Percentiles rank a stretch among this genome's conserved stretches.
Evolutionary conservation across 2,888 invertebrate species (phyloP).

Genomic region (Lamellibrachia satsuma): DNA sequence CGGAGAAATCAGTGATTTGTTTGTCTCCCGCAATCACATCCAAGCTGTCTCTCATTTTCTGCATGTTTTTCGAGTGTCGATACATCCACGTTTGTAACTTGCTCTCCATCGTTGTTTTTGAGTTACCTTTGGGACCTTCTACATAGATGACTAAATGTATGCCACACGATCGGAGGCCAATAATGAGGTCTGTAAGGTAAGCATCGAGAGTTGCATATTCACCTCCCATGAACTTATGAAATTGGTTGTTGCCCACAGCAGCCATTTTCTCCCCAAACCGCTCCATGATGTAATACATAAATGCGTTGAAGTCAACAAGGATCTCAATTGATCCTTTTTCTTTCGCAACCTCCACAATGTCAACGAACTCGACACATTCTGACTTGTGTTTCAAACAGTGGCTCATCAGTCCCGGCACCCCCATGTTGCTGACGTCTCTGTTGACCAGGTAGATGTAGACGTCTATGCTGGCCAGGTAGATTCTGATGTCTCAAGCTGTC

Average conservation of each 20-base stretch:
- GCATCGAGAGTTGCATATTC: conserved; percentile 53
- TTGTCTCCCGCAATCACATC: conserved; percentile 48
- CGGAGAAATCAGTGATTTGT: conserved; percentile 43
- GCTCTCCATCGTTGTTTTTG: conserved; percentile 42
- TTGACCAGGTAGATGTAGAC: not conserved
- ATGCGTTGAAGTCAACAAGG: conserved; percentile 59
- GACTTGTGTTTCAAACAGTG: conserved; percentile 46
- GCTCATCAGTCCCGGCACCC: conserved; percentile 52
- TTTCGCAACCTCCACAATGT: conserved; percentile 54
- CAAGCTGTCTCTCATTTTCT: conserved; percentile 47
- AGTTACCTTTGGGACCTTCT: conserved; percentile 58
- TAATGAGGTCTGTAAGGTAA: conserved; percentile 52
- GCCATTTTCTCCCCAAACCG: conserved; percentile 51
- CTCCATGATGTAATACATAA: conserved; percentile 49
- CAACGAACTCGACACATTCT: conserved; percentile 50
- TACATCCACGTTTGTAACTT: conserved; percentile 58
- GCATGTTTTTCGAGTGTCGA: conserved; percentile 50
- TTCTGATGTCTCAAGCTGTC: not conserved
- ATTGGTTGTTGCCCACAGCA: conserved; percentile 45
- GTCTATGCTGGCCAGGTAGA: not conserved
- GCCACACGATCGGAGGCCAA: conserved; percentile 49
- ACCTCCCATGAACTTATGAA: conserved; percentile 54
- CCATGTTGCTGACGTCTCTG: conserved; percentile 45
- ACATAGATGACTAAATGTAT: conserved; percentile 58
- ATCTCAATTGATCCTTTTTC: conserved; percentile 53